Conservation (phyloP, 1,140 invertebrate genomes). For the Pseudoatta argentina region DNA sequence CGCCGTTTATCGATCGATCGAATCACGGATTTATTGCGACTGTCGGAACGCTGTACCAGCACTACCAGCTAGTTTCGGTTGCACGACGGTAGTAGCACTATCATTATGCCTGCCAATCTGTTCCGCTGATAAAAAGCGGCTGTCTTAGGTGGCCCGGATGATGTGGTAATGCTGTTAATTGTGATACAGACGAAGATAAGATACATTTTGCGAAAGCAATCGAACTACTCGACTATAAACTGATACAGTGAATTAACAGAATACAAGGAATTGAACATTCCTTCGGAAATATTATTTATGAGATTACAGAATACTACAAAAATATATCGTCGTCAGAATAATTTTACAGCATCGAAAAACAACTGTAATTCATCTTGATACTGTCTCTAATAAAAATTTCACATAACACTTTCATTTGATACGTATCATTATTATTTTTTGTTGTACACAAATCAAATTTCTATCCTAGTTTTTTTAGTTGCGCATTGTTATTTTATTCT, state of each 20-base stretch:
- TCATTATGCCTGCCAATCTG: conserved; percentile 34
- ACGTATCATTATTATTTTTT: neutral
- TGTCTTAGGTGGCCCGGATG: neutral
- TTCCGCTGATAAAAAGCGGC: conserved; percentile 25
- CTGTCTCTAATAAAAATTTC: neutral
- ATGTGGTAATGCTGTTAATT: conserved; percentile 42
- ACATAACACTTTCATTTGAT: neutral
- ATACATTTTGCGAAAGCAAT: conserved; percentile 13
- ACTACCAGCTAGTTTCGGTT: conserved; percentile 14
- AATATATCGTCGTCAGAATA: neutral
- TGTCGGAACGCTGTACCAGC: conserved; percentile 49
- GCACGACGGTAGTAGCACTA: conserved; percentile 15
- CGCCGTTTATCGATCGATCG: conserved; percentile 65
- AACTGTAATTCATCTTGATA: neutral
- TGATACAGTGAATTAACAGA: neutral
- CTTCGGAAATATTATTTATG: neutral
- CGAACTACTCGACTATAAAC: neutral
- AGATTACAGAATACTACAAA: neutral
- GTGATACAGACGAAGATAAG: conserved; percentile 12
- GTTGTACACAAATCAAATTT: neutral
- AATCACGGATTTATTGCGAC: conserved; percentile 61
- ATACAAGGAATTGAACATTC: neutral
- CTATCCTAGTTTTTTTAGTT: conserved; percentile 11
- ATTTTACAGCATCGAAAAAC: neutral
- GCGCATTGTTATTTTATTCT: conserved; percentile 2